These are phyloP conservation scores for Barbus barbus DNA, from an alignment of 2,113 vertebrate genomes.

Conservation along the genomic window DNA sequence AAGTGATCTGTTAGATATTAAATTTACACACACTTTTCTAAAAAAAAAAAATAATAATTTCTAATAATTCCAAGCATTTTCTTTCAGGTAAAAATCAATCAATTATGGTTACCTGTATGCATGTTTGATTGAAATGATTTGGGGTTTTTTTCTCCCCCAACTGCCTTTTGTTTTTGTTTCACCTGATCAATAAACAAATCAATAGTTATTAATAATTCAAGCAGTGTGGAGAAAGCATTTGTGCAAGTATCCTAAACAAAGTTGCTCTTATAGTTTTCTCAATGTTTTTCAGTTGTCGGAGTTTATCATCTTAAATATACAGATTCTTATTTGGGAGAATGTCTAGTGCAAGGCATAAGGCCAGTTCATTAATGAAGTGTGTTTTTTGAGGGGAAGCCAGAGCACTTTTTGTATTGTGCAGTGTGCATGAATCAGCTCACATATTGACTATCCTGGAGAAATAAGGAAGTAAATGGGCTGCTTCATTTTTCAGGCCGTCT, in stretches of 20 bases:
- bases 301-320: background rate
- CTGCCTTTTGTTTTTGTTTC: background rate
- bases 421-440: constrained; percentile 70
- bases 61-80: background rate
- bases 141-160: no score
- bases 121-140: background rate
- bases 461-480: constrained; percentile 28
- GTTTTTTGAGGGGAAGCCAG: constrained; percentile 62
- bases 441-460: constrained; percentile 54
- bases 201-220: constrained; percentile 47
- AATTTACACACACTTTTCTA: background rate
- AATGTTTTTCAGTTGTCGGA: background rate
- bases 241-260: background rate
- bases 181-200: constrained; percentile 42
- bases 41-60: background rate
- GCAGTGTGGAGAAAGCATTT: background rate
- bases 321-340: constrained; percentile 11
- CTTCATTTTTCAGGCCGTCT: background rate
- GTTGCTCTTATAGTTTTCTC: background rate
- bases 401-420: constrained; percentile 65
- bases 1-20: background rate
- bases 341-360: constrained; percentile 35
- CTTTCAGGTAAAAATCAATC: background rate
- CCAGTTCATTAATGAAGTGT: constrained; percentile 64
- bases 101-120: background rate